Evolutionary conservation across 2,888 invertebrate genomes (phyloP), one percentile per base, ranked within the genome.

Genomic region (Argyresthia albistria): DNA sequence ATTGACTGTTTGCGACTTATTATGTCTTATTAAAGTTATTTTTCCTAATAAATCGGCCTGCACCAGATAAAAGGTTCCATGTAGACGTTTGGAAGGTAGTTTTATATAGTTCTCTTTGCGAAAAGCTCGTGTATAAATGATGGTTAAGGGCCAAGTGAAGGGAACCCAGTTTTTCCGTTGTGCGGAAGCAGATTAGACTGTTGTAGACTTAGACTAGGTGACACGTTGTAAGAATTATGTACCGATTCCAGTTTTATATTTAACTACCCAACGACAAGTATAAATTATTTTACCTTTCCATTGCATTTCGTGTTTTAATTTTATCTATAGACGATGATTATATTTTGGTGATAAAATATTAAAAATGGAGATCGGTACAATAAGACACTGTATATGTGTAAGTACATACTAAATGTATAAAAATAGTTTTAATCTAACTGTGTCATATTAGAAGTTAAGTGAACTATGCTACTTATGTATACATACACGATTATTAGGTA

Each of bases 401-500:
- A 80, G 78, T 82, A 82, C 77, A 79, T 80, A 76, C 70, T 82
- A 82, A 80, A 71, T 80, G 76, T 80, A 80, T 74, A 80, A 82
- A 81, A 73, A 70, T 83, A 82, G 80, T 62, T 69, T 66, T 80
- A 83, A 80, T 75, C 73, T 83, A 84, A 86, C 80, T 87, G 87
- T 87, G 87, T 87, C 87, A 87, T 87, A 87, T 77, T 87, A 87
- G 86, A 58, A 53, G 56, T 57, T 87, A 87, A 87, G 84, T 80
- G 76, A 82, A 82, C 75, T 83, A 83, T 77, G 77, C 84, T 86
- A 84, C 82, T 83, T 86, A 84, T 81, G 71, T 82, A 54, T 36
- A 50, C 43, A 35, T 74, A 76, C 65, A 79, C 70, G 76, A 80
- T 77, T 73, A 74, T 73, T 75, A 80, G n/a, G n/a, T 80, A 79